Conservation (phyloP, 1,140 invertebrate genomes). For the Papilio dardanus region DNA sequence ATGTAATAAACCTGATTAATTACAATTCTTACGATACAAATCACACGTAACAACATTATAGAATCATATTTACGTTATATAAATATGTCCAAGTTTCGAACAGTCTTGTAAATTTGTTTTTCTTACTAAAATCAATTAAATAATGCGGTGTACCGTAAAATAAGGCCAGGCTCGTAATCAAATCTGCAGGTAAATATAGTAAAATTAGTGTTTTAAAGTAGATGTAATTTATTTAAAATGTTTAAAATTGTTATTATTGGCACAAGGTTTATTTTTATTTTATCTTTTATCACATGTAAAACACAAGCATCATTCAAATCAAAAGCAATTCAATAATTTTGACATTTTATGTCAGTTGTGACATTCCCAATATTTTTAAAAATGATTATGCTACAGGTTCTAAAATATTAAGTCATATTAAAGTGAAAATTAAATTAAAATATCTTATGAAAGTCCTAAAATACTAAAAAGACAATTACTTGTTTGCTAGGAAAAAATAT, state of each 20-base stretch:
- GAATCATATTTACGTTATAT: slow-evolving; percentile 16
- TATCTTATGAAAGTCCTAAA: not conserved
- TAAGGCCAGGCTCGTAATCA: slow-evolving; percentile 2
- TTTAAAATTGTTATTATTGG: slow-evolving; percentile 26
- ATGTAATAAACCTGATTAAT: slow-evolving; percentile 26
- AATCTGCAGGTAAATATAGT: not conserved
- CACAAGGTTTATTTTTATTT: slow-evolving; percentile 41
- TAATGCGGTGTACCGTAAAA: slow-evolving; percentile 25
- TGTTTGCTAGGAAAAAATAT: not conserved
- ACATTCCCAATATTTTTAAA: not conserved
- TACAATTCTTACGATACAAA: slow-evolving; percentile 1
- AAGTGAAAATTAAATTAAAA: too few species aligned
- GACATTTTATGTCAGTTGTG: not conserved
- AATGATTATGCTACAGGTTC: not conserved
- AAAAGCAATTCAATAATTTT: slow-evolving; percentile 32
- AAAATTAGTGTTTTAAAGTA: not conserved
- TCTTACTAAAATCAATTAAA: slow-evolving; percentile 29
- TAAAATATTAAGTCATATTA: not conserved
- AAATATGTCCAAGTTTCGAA: slow-evolving; percentile 7
- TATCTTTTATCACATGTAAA: slow-evolving; percentile 49
- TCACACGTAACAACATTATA: not conserved
- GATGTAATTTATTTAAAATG: slow-evolving; percentile 13
- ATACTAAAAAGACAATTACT: not conserved
- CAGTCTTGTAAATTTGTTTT: slow-evolving; percentile 19
- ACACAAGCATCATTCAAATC: slow-evolving; percentile 43